Evolutionary conservation across 2,797 vertebrate genomes (phyloP).

Genomic region (Leptatherina wallacei): DNA sequence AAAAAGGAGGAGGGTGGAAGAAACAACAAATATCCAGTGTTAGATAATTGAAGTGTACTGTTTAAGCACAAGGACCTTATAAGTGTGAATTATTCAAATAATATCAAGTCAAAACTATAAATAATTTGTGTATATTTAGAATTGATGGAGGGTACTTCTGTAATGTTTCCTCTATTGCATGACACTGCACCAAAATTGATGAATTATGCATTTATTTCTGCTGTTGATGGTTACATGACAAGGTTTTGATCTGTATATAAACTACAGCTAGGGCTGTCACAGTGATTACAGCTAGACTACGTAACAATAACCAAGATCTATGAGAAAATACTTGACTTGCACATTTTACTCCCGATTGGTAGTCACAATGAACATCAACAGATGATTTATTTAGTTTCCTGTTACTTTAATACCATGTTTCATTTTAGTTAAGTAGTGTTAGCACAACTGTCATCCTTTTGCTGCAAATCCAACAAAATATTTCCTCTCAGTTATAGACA

Average conservation of each 20-base stretch:
- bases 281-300: not conserved
- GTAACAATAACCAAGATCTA: not conserved
- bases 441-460: not conserved
- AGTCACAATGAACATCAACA: not conserved
- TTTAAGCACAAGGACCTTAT: not conserved
- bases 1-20: not conserved
- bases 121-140: constrained; percentile 6
- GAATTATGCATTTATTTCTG: not conserved
- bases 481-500: no score
- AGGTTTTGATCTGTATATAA: not conserved
- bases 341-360: not conserved
- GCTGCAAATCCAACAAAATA: no score
- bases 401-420: not conserved
- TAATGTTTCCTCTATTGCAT: not conserved
- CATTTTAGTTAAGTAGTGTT: not conserved
- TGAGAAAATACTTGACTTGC: not conserved
- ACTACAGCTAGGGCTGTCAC: not conserved
- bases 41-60: not conserved
- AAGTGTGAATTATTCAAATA: not conserved
- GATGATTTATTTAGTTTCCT: not conserved
- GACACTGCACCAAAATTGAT: not conserved
- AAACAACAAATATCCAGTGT: constrained; percentile 1
- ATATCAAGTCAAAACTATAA: not conserved
- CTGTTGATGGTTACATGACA: not conserved
- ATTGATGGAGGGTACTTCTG: not conserved